These are phyloP conservation scores for Menura novaehollandiae DNA, from an alignment of 2,113 vertebrate species.

Conservation along the genomic window DNA sequence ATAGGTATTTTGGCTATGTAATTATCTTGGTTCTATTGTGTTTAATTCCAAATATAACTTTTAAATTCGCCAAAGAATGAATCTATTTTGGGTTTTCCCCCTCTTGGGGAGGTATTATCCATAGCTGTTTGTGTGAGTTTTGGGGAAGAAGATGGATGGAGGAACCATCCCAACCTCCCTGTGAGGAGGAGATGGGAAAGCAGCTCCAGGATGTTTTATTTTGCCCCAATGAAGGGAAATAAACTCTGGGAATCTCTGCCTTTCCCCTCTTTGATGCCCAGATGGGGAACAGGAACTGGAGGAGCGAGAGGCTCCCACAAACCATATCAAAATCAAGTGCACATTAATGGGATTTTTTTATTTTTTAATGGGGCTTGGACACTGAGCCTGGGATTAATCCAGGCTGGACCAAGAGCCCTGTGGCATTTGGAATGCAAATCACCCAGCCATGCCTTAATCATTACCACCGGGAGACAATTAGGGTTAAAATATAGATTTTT, in stretches of 20 bases:
- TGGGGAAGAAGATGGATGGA: neutral
- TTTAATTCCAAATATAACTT: conserved; percentile 57
- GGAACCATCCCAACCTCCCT: neutral
- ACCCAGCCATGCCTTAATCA: conserved; percentile 68
- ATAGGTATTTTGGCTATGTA: neutral
- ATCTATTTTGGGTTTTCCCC: neutral
- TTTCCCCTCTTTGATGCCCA: neutral
- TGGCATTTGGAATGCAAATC: conserved; percentile 72
- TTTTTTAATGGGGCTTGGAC: neutral
- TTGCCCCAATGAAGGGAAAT: neutral
- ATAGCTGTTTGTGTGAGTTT: neutral
- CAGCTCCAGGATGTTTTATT: neutral
- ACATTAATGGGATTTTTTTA: neutral
- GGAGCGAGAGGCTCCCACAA: neutral
- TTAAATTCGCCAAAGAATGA: neutral
- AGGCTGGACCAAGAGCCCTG: conserved; percentile 1
- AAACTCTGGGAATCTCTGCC: neutral
- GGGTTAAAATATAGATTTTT: conserved; percentile 73
- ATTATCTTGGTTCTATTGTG: conserved; percentile 40
- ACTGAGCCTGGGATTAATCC: conserved; percentile 6
- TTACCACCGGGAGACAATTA: conserved; percentile 73
- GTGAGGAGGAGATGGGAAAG: neutral
- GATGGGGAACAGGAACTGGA: neutral
- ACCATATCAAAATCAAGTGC: neutral
- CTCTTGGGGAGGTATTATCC: neutral